Evolutionary conservation across 1,140 invertebrate genomes (phyloP).

Genomic region (Drosophila quadrilineata): DNA sequence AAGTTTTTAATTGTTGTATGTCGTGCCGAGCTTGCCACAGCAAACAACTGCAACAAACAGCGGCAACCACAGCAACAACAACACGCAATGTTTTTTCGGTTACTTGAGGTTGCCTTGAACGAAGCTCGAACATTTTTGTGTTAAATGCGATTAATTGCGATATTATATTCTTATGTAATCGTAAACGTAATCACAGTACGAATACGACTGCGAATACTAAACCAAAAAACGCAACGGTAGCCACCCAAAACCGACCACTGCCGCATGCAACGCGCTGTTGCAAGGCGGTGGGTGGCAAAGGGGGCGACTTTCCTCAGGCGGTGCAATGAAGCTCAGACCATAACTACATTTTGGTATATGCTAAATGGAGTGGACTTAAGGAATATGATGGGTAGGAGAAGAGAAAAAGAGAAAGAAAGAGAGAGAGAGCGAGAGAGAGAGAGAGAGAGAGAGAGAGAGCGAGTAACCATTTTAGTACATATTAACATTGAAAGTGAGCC

Average conservation of each 20-base stretch:
- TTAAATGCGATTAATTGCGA: slow-evolving; percentile 78
- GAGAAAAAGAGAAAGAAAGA: too few relatives aligned
- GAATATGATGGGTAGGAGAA: too few relatives aligned
- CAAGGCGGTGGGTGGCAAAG: neutral
- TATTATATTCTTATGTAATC: slow-evolving; percentile 80
- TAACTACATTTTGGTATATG: too few relatives aligned
- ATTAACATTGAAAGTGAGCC: too few relatives aligned
- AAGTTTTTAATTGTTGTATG: slow-evolving; percentile 75
- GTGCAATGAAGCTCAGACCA: too few relatives aligned
- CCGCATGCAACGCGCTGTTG: slow-evolving; percentile 1
- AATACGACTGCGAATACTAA: slow-evolving; percentile 58
- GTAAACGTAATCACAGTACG: slow-evolving; percentile 72
- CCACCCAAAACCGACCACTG: too few relatives aligned
- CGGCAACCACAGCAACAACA: slow-evolving; percentile 19
- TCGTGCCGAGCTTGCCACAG: slow-evolving; percentile 64
- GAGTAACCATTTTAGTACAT: too few relatives aligned
- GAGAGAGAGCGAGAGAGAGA: too few relatives aligned
- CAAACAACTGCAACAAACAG: slow-evolving; percentile 22
- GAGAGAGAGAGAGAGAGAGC: too few relatives aligned
- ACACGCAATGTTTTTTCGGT: slow-evolving; percentile 63
- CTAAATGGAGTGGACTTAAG: too few relatives aligned
- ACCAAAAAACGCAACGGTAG: slow-evolving; percentile 60
- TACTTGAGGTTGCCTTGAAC: slow-evolving; percentile 51
- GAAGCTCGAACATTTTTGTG: slow-evolving; percentile 73
- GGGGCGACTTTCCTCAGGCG: too few relatives aligned